Base-by-base conservation (phyloP, 2,797 vertebrate genomes). In the Pangasius macronema region DNA sequence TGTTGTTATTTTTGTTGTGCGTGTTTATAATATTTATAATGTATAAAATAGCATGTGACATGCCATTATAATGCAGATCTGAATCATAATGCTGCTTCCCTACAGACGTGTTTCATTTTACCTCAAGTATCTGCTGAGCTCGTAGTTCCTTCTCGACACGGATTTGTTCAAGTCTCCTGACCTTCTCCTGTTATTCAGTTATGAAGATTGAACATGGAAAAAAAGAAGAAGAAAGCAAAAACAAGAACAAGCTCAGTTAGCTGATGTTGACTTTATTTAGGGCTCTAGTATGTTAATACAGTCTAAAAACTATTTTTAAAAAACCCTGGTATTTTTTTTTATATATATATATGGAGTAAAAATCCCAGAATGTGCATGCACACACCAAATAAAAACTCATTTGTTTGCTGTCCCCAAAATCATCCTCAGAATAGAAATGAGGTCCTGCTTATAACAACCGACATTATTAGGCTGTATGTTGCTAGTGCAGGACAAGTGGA, bases 111-210 rank as follows among this genome's bases (percentile, higher is more conserved):
- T 39, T 14, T 57, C 0, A 76, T 75, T 73, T 79, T 96, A 99
- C 98, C 98, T 99, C 98, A 59, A 99, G 95, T 95, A 99, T 97
- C 93, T 98, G 98, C 93, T 98, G 98, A 88, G 98, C 97, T 93
- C 98, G 95, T 93, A 98, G 96, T 95, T 99, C 98, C 94, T 98
- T 99, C 95, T 99, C 97, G 95, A 97, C 96, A 92, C 97, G 96
- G 92, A 98, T 97, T 95, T 98, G 98, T 93, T 99, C 97, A 94
- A 98, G 98, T 94, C 98, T 96, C 93, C 97, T 98, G 92, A 99
- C 98, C 95, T 98, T 99, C 93, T 99, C 98, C 98, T 99, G 93
- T 91, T 88, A 46, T n/a, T 5, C 18, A 59, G 16, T 55, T 59
- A 70, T 39, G 24, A 51, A 73, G 33, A n/a, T 14, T 24, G 14